A percentile compares a stretch with the other conserved stretches of the same genome.
Evolutionary conservation across 2,113 vertebrate species (phyloP).

Genomic region (Elaphurus davidianus): DNA sequence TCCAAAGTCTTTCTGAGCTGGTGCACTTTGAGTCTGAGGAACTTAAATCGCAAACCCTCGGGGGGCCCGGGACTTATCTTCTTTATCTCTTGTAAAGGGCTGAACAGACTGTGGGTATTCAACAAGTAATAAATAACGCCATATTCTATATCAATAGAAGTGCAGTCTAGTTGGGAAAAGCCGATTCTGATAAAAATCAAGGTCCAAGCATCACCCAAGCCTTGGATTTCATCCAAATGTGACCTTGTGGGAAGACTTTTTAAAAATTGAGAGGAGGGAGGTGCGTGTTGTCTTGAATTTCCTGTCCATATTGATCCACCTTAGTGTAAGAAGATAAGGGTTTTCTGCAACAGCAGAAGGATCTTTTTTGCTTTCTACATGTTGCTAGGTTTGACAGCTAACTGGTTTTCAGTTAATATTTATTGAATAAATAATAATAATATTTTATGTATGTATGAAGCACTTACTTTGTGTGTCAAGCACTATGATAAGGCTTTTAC

Average conservation of each 20-base stretch:
- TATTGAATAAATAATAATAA: neutral
- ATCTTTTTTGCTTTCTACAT: neutral
- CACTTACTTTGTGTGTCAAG: neutral
- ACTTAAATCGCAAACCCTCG: neutral
- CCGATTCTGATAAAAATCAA: slow-evolving; percentile 62
- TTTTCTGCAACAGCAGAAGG: neutral
- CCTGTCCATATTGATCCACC: neutral
- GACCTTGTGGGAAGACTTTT: slow-evolving; percentile 25
- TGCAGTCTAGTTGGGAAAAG: slow-evolving; percentile 43
- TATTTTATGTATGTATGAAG: neutral
- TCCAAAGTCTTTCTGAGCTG: neutral
- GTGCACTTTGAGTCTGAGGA: neutral
- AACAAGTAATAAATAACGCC: slow-evolving; percentile 68
- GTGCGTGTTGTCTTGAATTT: neutral
- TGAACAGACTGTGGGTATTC: slow-evolving; percentile 57
- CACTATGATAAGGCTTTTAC: neutral
- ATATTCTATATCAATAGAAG: slow-evolving; percentile 45
- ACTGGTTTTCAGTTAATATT: neutral
- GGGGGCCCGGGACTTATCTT: slow-evolving; percentile 8
- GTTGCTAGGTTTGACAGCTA: neutral
- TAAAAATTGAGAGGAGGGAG: neutral
- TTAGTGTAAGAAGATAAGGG: neutral
- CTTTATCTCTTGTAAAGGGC: slow-evolving; percentile 61
- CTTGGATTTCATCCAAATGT: slow-evolving; percentile 57
- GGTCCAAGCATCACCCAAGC: neutral